Conservation (phyloP, 1,140 invertebrate species). For the Drosophila azteca region DNA sequence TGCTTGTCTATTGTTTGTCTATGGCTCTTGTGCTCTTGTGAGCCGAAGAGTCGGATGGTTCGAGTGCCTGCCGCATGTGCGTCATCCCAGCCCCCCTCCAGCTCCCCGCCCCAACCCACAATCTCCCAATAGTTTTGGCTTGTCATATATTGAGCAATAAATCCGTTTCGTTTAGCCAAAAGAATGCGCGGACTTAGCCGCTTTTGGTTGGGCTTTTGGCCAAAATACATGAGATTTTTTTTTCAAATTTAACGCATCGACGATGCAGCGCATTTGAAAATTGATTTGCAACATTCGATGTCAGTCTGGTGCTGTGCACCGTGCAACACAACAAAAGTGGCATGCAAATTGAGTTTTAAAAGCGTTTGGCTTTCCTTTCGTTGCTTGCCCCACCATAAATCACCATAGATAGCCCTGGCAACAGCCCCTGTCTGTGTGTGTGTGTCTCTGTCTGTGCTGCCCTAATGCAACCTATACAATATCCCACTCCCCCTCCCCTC, state of each 20-base stretch:
- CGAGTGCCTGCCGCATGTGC: constrained; percentile 19
- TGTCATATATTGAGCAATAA: constrained; percentile 55
- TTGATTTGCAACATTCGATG: constrained; percentile 45
- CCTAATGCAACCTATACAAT: constrained; percentile 66
- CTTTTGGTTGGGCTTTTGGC: neutral
- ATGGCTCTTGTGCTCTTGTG: constrained; percentile 6
- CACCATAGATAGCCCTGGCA: constrained; percentile 64
- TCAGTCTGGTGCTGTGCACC: neutral
- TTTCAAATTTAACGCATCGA: constrained; percentile 78
- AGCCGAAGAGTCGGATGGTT: neutral
- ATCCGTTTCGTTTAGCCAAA: constrained; percentile 58
- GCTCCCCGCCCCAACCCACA: neutral
- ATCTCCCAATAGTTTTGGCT: constrained; percentile 43
- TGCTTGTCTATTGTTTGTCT: constrained; percentile 69
- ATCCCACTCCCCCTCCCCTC: neutral
- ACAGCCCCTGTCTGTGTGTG: constrained; percentile 20
- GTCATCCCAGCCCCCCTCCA: constrained; percentile 6
- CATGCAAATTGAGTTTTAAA: constrained; percentile 80
- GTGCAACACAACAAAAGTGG: constrained; percentile 58
- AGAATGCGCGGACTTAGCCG: constrained; percentile 22
- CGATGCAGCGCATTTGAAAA: constrained; percentile 50
- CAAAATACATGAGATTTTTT: constrained; percentile 13
- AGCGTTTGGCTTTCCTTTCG: constrained; percentile 48
- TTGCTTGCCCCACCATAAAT: constrained; percentile 64
- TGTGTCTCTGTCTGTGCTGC: constrained; percentile 36